phyloP scores from a whole-genome alignment of 2,797 vertebrate genomes.

The Petrocephalus schoutedeni region DNA sequence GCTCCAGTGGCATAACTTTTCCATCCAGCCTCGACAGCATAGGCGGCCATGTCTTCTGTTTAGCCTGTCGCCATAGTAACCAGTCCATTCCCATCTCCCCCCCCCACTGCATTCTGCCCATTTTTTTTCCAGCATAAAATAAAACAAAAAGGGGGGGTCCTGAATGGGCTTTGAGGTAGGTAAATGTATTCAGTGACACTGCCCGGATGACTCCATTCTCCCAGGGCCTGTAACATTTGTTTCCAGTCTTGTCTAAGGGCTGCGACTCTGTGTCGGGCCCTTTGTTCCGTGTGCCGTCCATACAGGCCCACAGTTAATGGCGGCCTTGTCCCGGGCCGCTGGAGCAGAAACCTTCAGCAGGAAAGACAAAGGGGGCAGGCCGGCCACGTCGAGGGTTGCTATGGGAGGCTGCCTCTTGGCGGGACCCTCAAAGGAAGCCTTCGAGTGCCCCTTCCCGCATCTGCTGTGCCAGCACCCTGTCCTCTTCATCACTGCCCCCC shows the following conservation, averaged over 20 bases:
- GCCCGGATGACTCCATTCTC: constrained; percentile 91
- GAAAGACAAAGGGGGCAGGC: constrained; percentile 65
- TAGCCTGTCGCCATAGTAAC: constrained; percentile 69
- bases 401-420: constrained; percentile 64
- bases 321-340: constrained; percentile 82
- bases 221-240: constrained; percentile 86
- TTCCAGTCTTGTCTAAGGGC: constrained; percentile 91
- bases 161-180: constrained; percentile 95
- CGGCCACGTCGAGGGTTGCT: constrained; percentile 76
- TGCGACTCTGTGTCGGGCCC: constrained; percentile 77
- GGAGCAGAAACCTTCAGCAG: constrained; percentile 74
- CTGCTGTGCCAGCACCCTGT: constrained; percentile 28
- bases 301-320: constrained; percentile 87
- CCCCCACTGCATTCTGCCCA: constrained; percentile 41
- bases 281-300: constrained; percentile 82
- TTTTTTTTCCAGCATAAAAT: constrained; percentile 65
- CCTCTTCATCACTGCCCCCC: constrained; percentile 26
- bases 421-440: constrained; percentile 68
- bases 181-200: constrained; percentile 97
- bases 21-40: constrained; percentile 59
- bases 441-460: constrained; percentile 44
- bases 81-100: constrained; percentile 59
- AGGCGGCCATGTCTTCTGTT: constrained; percentile 61
- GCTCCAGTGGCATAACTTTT: constrained; percentile 52
- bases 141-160: constrained; percentile 45